A percentile compares a stretch with the other conserved stretches of the same genome.
These are phyloP conservation scores for Lepas anatifera DNA, from an alignment of 2,888 invertebrate species.

Conservation along the genomic window DNA sequence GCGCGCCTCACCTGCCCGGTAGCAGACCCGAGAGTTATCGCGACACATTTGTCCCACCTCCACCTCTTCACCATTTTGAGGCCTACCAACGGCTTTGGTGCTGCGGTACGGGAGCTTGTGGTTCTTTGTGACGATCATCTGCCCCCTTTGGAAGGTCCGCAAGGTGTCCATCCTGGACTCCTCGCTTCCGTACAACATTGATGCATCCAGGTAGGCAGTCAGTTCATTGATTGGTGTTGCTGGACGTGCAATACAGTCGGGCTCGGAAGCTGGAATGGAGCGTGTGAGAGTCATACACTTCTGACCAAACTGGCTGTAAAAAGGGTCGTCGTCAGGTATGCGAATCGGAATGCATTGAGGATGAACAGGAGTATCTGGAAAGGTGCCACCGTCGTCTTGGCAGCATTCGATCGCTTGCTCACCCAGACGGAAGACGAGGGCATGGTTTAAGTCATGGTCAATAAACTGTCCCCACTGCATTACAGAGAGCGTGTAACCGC, in stretches of 20 bases:
- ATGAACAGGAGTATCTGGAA: not conserved
- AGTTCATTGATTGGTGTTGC: not conserved
- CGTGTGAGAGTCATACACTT: conserved; percentile 63
- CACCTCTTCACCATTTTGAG: no score
- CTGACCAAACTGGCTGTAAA: conserved; percentile 49
- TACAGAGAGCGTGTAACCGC: not conserved
- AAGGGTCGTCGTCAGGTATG: conserved; percentile 48
- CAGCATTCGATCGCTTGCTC: not conserved
- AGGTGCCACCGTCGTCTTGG: not conserved
- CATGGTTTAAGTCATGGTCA: conserved; percentile 11
- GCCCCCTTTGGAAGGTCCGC: conserved; percentile 52
- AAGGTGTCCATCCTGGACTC: conserved; percentile 49
- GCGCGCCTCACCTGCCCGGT: conserved; percentile 17
- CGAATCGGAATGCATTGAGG: conserved; percentile 57
- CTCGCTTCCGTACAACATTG: conserved; percentile 65
- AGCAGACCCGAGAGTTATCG: not conserved
- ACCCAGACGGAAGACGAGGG: not conserved
- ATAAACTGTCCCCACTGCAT: conserved; percentile 15
- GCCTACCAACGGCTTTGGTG: not conserved
- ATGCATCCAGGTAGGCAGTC: conserved; percentile 45
- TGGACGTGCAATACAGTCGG: not conserved
- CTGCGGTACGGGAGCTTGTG: conserved; percentile 16
- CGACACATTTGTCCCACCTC: no score
- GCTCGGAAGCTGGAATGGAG: not conserved
- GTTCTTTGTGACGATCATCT: conserved; percentile 10